Percentiles rank a stretch among this genome's conserved stretches.
Conservation (phyloP, 2,113 vertebrate species). For the Panurus biarmicus region DNA sequence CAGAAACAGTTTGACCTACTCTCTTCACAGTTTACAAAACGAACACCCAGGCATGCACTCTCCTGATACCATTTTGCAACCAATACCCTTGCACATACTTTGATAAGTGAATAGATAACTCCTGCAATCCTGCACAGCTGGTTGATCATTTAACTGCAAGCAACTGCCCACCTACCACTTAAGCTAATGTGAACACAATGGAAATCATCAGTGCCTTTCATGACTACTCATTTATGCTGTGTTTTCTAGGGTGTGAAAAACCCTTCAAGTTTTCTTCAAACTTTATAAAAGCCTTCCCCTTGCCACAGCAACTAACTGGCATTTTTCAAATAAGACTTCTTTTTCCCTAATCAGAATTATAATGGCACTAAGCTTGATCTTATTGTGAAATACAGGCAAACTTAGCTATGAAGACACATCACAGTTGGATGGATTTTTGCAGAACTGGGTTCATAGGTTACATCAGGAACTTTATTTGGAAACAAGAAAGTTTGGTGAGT, state of each 20-base stretch:
- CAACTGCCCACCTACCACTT: background rate
- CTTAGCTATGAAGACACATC: background rate
- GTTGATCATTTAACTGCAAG: conserved; percentile 37
- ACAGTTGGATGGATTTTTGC: background rate
- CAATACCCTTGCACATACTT: background rate
- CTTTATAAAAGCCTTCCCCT: background rate
- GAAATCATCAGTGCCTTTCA: background rate
- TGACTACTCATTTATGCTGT: background rate
- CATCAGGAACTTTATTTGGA: background rate
- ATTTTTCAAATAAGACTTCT: background rate
- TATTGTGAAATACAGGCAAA: background rate
- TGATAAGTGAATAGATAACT: conserved; percentile 37
- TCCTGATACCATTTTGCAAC: conserved; percentile 25
- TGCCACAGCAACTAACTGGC: background rate
- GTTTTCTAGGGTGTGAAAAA: background rate
- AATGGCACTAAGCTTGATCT: background rate
- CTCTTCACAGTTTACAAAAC: background rate
- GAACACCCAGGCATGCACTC: background rate
- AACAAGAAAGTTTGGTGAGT: background rate
- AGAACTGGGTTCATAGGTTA: background rate
- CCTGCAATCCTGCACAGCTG: background rate
- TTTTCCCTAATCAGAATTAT: background rate
- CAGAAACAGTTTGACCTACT: conserved; percentile 12
- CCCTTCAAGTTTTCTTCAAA: background rate
- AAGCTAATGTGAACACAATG: background rate